phyloP scores from a whole-genome alignment of 2,888 invertebrate genomes.

The Drosophila percnosoma region DNA sequence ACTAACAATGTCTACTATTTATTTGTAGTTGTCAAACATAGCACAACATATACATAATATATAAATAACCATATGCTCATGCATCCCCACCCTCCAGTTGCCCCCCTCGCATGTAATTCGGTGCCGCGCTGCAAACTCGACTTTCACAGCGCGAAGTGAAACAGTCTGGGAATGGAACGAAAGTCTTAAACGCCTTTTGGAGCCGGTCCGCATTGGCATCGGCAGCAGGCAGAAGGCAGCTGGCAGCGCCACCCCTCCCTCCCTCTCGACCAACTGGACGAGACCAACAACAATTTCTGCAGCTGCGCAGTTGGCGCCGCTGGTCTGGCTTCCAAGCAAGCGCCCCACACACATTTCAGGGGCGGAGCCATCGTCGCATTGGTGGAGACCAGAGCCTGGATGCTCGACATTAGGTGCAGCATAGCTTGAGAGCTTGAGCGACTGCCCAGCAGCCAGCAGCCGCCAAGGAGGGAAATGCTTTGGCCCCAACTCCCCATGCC shows the following conservation, averaged over 20 bases:
- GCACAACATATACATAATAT: conserved; percentile 5
- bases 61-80: conserved; percentile 11
- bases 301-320: conserved; percentile 68
- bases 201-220: conserved; percentile 35
- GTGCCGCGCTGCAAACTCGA: conserved; percentile 12
- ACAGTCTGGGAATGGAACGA: conserved; percentile 68
- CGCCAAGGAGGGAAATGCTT: conserved; percentile 11
- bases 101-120: background rate
- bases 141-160: conserved; percentile 33
- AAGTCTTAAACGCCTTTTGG: conserved; percentile 46
- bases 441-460: conserved; percentile 22
- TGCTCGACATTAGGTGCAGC: conserved; percentile 61
- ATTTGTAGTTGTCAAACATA: conserved; percentile 5
- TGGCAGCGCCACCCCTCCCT: conserved; percentile 36
- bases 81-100: background rate
- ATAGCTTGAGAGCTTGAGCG: conserved; percentile 20
- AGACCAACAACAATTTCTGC: conserved; percentile 52
- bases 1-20: conserved; percentile 2
- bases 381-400: conserved; percentile 52
- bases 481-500: conserved; percentile 1
- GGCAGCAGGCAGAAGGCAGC: conserved; percentile 14
- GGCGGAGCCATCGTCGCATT: conserved; percentile 74
- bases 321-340: conserved; percentile 65
- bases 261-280: conserved; percentile 70
- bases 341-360: conserved; percentile 61